Base-by-base conservation (phyloP, 2,888 invertebrate species). In the Neelides folsomi region DNA sequence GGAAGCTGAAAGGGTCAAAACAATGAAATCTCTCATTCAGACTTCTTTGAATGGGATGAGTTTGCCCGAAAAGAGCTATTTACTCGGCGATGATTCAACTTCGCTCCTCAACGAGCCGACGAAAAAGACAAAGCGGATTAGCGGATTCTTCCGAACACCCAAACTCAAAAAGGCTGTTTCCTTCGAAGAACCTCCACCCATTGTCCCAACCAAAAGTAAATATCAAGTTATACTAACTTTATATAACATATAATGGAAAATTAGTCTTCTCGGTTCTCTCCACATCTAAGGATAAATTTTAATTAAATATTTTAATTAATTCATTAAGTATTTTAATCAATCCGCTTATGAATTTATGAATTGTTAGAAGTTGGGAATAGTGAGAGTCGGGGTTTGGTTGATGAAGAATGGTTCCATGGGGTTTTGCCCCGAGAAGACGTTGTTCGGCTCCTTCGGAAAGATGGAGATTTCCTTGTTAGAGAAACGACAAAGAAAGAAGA, bases 391-490 rank as follows among this genome's bases (percentile, higher is more conserved):
- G 27, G 27, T 27, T 15, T 66, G 44, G 83, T 88, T 58, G 89
- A 92, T 65, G 73, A 74, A 54, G 92, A 93, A 72, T 90, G 93
- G 93, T 94, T 94, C 73, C 95, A 95, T 68, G 95, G 95, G 1
- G 92, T 94, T 10, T 72, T 95, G 54, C 95, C 95, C 0, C 77
- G 95, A 12, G 94, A 94, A 71, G 94, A 95, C 73, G 94, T 94
- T 34, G 92, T 93, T 41, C 75, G 93, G 55, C 75, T 95, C 39
- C 75, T 95, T 55, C 80, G 83, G 51, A 82, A 82, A 51, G 88
- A 95, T 65, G 95, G 95, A 0, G 94, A 95, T 70, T 95, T 89
- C 71, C 75, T 95, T 53, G 92, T 95, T 52, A 77, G 94, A 20
- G 92, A 94, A 74, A 93, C 92, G 1, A 89, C 82, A 55, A 76